phyloP scores from a whole-genome alignment of 2,888 invertebrate genomes.

The Coelopa pilipes region DNA sequence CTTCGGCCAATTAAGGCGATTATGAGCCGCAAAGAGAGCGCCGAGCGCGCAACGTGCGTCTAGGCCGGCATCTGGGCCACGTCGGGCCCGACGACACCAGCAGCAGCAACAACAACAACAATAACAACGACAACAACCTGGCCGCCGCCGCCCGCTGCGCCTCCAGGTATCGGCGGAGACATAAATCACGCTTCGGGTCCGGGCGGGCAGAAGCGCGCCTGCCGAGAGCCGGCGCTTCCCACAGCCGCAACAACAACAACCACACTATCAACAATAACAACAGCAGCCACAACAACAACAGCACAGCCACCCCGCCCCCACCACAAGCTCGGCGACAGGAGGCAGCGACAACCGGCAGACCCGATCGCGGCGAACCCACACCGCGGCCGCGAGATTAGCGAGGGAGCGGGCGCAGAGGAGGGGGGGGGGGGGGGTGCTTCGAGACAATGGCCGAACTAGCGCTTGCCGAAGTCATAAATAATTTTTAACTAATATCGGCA shows the following conservation, averaged over 20 bases:
- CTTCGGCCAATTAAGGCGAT: constrained; percentile 33
- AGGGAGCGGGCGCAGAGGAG: no score
- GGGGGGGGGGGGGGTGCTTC: not conserved
- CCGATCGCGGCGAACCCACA: not conserved
- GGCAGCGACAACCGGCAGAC: not conserved
- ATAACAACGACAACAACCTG: not conserved
- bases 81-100: not conserved
- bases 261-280: not conserved
- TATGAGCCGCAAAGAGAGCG: constrained; percentile 32
- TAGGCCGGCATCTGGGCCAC: constrained; percentile 2
- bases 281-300: not conserved
- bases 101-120: no score
- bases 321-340: not conserved
- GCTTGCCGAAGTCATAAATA: constrained; percentile 56
- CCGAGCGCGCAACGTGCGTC: constrained; percentile 30
- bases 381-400: not conserved
- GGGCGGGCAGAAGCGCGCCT: constrained; percentile 8
- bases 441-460: constrained; percentile 36
- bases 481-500: constrained; percentile 56
- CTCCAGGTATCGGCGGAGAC: constrained; percentile 9
- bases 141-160: not conserved
- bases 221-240: constrained; percentile 14
- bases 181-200: constrained; percentile 29
- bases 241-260: not conserved
- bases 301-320: not conserved